phyloP scores from a whole-genome alignment of 2,888 invertebrate genomes.

The Lasioglossum marginatum region DNA sequence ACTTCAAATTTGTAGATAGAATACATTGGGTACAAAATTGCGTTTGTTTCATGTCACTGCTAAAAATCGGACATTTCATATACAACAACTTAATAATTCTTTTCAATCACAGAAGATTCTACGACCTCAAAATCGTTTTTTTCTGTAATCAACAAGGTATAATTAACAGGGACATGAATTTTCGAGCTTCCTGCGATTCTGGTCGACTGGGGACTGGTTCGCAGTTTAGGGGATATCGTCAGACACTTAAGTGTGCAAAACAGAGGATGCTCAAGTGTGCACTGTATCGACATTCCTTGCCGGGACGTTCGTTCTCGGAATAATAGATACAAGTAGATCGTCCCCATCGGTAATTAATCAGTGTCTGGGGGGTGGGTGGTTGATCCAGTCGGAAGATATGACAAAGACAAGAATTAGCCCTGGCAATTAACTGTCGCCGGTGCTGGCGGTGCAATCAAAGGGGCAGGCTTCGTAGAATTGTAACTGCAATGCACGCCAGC shows the following conservation, averaged over 20 bases:
- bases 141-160: neutral
- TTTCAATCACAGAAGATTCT: too few species aligned
- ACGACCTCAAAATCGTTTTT: too few species aligned
- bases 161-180: neutral
- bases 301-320: neutral
- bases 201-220: neutral
- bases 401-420: neutral
- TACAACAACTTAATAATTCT: too few species aligned
- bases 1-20: too few species aligned
- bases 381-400: neutral
- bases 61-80: too few species aligned
- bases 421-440: slow-evolving; percentile 26
- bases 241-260: neutral
- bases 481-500: slow-evolving; percentile 52
- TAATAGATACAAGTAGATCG: neutral
- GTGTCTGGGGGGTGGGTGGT: neutral
- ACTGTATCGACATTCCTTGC: neutral
- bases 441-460: slow-evolving; percentile 30
- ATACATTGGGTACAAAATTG: too few species aligned
- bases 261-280: too few species aligned
- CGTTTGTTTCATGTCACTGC: too few species aligned
- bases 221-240: neutral
- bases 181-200: neutral
- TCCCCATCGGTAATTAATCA: neutral
- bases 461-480: slow-evolving; percentile 36